These are phyloP conservation scores for Temnothorax curvispinosus DNA, from an alignment of 1,140 invertebrate species.

Conservation along the genomic window DNA sequence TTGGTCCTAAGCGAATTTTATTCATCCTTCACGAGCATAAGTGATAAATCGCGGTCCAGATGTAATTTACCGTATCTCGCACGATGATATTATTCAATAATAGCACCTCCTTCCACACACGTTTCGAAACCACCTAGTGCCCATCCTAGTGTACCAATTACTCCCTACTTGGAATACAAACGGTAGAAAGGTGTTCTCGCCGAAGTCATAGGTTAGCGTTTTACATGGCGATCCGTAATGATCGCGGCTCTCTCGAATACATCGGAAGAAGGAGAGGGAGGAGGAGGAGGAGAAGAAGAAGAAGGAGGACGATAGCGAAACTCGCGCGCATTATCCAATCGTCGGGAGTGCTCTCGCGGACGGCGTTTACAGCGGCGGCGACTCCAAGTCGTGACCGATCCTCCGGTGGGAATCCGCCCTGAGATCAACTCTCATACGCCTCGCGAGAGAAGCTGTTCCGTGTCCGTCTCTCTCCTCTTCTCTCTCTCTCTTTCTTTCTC, in stretches of 20 bases:
- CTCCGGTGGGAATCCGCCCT: constrained; percentile 85
- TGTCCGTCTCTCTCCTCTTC: constrained; percentile 39
- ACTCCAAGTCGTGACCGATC: constrained; percentile 82
- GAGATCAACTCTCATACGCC: constrained; percentile 85
- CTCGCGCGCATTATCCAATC: constrained; percentile 79
- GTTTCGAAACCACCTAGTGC: not conserved
- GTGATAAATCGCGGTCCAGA: constrained; percentile 53
- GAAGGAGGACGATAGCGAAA: constrained; percentile 75
- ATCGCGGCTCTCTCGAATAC: constrained; percentile 36
- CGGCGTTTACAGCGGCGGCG: constrained; percentile 65
- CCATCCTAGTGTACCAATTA: constrained; percentile 29
- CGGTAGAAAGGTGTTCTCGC: constrained; percentile 26
- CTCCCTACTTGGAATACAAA: constrained; percentile 5
- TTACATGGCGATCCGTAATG: constrained; percentile 67
- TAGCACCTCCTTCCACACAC: not conserved
- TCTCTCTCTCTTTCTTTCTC: constrained; percentile 37
- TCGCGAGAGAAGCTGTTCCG: constrained; percentile 68
- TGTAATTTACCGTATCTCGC: constrained; percentile 36
- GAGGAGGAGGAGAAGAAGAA: constrained; percentile 26
- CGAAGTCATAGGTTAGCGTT: constrained; percentile 45
- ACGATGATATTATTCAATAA: constrained; percentile 56
- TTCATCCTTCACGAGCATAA: constrained; percentile 38
- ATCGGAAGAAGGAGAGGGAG: not conserved
- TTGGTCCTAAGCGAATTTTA: constrained; percentile 17
- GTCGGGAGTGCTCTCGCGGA: constrained; percentile 70